phyloP scores from a whole-genome alignment of 2,797 vertebrate species.

The Brachyalestes nurse region DNA sequence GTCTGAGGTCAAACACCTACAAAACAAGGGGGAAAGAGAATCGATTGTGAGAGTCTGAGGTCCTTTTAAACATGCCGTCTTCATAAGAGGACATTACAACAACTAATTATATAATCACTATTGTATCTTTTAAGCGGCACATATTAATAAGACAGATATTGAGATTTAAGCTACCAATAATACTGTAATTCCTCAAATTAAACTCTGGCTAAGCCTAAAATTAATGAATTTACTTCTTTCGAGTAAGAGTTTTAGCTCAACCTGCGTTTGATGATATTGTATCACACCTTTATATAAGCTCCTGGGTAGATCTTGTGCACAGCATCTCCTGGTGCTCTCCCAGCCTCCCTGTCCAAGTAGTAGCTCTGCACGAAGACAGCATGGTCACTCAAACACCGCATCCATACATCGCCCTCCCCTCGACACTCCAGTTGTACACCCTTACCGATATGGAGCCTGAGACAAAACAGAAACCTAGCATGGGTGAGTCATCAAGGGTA shows the following conservation, averaged over 20 bases:
- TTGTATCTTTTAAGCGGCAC: no score
- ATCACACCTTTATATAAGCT: constrained; percentile 69
- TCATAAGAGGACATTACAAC: not conserved
- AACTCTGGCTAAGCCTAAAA: no score
- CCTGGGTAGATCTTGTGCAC: constrained; percentile 76
- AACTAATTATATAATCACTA: no score
- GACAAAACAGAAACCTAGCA: not conserved
- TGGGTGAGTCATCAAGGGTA: not conserved
- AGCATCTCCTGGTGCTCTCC: constrained; percentile 73
- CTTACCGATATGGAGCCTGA: constrained; percentile 68
- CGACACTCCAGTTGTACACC: constrained; percentile 71
- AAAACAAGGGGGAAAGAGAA: not conserved
- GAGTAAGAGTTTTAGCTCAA: not conserved
- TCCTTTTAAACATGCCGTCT: not conserved
- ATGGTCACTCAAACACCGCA: constrained; percentile 70
- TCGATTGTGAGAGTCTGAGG: not conserved
- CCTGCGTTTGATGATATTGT: not conserved
- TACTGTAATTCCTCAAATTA: no score
- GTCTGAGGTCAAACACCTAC: constrained; percentile 78
- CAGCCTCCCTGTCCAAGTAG: constrained; percentile 71
- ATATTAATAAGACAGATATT: not conserved
- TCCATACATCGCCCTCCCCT: constrained; percentile 68
- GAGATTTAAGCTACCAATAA: no score
- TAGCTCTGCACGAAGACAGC: constrained; percentile 73
- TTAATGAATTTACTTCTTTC: not conserved